Conservation (phyloP, 2,888 invertebrate species). For the Sipha maydis region DNA sequence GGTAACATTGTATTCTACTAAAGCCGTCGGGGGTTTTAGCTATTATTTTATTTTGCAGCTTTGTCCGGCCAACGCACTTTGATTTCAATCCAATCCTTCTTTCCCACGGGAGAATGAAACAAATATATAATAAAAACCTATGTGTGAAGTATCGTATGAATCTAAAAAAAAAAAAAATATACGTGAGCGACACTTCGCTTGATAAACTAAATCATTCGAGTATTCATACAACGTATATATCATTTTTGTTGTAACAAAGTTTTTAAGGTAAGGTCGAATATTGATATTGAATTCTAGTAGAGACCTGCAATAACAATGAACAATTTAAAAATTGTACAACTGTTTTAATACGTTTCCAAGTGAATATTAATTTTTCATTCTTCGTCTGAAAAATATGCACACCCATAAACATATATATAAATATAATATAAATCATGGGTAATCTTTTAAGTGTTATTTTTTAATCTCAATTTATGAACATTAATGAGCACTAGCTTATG, state of each 20-base stretch:
- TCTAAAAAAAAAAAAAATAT: no score
- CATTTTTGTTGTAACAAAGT: neutral
- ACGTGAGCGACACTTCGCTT: no score
- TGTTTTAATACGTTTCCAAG: conserved; percentile 10
- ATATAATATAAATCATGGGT: neutral
- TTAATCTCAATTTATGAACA: conserved; percentile 39
- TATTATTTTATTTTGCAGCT: no score
- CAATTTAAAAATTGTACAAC: conserved; percentile 37
- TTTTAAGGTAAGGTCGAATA: neutral
- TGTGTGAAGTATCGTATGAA: no score
- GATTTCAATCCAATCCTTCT: no score
- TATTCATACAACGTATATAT: no score
- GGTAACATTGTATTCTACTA: no score
- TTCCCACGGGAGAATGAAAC: no score
- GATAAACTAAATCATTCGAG: neutral
- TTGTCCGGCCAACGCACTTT: no score
- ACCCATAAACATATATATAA: neutral
- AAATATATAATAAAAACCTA: no score
- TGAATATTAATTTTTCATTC: conserved; percentile 6
- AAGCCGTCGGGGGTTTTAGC: no score
- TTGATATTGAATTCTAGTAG: neutral
- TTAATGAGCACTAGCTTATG: conserved; percentile 30
- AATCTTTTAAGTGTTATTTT: conserved; percentile 18
- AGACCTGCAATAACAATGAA: neutral
- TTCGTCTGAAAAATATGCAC: neutral